Base-by-base conservation (phyloP, 1,140 invertebrate species). In the Drosophila nasuta region DNA sequence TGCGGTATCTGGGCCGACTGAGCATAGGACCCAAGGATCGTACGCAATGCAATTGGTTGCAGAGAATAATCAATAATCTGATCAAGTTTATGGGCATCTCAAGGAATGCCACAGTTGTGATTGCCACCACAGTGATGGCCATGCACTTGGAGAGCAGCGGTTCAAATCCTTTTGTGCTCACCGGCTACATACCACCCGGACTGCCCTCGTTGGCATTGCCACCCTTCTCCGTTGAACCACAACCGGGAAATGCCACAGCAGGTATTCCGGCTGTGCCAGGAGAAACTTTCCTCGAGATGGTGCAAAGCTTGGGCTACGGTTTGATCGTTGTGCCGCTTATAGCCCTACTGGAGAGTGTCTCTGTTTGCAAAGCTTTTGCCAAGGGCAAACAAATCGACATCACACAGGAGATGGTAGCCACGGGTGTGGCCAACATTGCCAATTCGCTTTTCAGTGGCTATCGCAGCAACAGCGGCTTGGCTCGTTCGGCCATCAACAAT, bases 401-500 rank as follows among this genome's bases (percentile, higher is more conserved):
- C 2, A 96, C 96, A 13, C 97, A 97, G 92, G 97, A 98, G 94
- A 94, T 98, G 86, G 94, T 97, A 72, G 96, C 97, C 0, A 95
- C 97, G 51, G 97, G 97, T 41, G 79, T 96, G 4, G 95, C 95
- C 58, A 98, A 98, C 92, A 95, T 99, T 48, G 95, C 96, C 11
- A 98, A 97, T 89, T 97, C 97, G 0, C 96, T 99, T 91, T 95
- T 98, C 71, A 95, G 95, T 92, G 93, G 96, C 0, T 97, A 96
- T 92, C 98, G 98, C 7, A 95, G 97, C 4, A 97, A 97, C 28
- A 97, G 97, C 45, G 97, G 96, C n/a, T 93, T 98, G 20, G 96
- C 96, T n/a, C 94, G 97, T 74, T 91, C 97, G 77, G 98, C 98
- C 38, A 97, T 99, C 0, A 97, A 98, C 91, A 97, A 98, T 89